These are phyloP conservation scores for Melospiza georgiana DNA, from an alignment of 2,113 vertebrate species.

Conservation along the genomic window DNA sequence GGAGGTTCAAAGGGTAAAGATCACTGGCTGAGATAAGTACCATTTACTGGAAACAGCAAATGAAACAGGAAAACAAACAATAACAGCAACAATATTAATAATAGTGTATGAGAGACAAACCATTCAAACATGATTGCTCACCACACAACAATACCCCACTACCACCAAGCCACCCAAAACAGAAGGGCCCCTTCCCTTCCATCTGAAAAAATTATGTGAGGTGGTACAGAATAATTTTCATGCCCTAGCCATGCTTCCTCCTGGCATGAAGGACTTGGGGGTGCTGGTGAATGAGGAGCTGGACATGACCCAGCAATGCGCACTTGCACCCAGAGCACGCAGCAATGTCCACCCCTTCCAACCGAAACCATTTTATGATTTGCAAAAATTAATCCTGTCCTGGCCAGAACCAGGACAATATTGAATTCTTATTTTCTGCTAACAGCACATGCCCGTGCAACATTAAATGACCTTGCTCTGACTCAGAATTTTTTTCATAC, in stretches of 20 bases:
- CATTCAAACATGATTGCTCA: neutral
- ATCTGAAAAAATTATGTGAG: neutral
- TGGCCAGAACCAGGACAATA: neutral
- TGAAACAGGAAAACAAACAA: neutral
- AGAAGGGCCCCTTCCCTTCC: neutral
- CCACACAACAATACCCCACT: neutral
- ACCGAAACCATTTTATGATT: too few relatives aligned
- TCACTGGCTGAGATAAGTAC: neutral
- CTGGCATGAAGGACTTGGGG: too few relatives aligned
- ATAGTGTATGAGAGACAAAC: neutral
- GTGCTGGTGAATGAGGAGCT: too few relatives aligned
- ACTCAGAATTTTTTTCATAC: neutral
- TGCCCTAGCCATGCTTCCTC: neutral
- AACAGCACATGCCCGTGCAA: neutral
- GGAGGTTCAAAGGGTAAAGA: neutral
- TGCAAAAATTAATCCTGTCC: neutral
- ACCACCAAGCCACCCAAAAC: neutral
- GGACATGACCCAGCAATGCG: too few relatives aligned
- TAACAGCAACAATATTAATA: neutral
- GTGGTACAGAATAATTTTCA: neutral
- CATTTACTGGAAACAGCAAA: neutral
- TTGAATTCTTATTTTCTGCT: neutral
- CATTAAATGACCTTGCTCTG: neutral
- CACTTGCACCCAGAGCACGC: too few relatives aligned
- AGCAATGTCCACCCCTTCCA: too few relatives aligned